Percentiles rank a stretch among this genome's conserved stretches.
Evolutionary conservation across 2,113 vertebrate species (phyloP).

Genomic region (Gymnocephalus cernua): DNA sequence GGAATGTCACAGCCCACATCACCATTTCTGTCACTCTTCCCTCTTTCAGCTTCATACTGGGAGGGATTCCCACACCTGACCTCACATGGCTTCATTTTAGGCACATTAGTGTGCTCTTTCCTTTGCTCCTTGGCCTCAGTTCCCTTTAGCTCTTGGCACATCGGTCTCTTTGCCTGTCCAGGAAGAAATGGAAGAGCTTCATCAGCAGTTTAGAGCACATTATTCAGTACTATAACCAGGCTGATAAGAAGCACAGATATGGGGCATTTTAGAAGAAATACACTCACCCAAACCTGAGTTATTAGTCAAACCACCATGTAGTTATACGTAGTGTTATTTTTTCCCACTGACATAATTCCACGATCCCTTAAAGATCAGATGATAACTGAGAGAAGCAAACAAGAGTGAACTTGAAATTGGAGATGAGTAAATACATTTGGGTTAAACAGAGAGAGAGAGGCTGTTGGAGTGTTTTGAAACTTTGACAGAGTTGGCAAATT

Average conservation of each 20-base stretch:
- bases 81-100: conserved; percentile 49
- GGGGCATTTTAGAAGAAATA: conserved; percentile 71
- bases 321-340: conserved; percentile 57
- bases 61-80: conserved; percentile 64
- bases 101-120: conserved; percentile 33
- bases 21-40: conserved; percentile 21
- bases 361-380: conserved; percentile 7
- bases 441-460: not conserved
- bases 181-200: conserved; percentile 60
- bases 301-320: conserved; percentile 62
- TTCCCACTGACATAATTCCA: conserved; percentile 46
- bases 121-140: conserved; percentile 22
- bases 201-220: conserved; percentile 70
- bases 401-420: conserved; percentile 27
- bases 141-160: conserved; percentile 43
- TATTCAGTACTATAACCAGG: conserved; percentile 54
- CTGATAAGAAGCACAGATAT: conserved; percentile 55
- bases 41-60: conserved; percentile 19
- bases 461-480: conserved; percentile 39
- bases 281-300: conserved; percentile 48
- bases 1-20: conserved; percentile 54
- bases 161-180: conserved; percentile 26
- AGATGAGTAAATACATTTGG: conserved; percentile 29
- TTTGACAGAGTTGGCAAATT: conserved; percentile 57
- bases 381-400: conserved; percentile 22